Conservation (phyloP, 2,797 vertebrate species). For the Liparis tanakae region DNA sequence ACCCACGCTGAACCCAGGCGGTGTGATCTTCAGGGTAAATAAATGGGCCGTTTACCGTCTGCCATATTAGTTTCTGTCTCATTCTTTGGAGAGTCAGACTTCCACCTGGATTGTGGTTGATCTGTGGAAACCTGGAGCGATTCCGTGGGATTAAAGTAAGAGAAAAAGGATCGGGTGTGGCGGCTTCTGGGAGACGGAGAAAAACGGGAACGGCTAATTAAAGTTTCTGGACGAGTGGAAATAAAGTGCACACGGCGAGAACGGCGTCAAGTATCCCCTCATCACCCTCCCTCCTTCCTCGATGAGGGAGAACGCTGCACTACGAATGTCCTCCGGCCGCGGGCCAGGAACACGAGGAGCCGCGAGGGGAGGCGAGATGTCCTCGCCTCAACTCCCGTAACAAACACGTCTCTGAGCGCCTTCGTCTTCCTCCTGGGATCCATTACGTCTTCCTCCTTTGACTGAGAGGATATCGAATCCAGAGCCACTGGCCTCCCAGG, state of each 20-base stretch:
- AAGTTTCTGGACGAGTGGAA: conserved; percentile 44
- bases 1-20: too few relatives aligned
- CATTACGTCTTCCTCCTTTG: background rate
- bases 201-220: background rate
- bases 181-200: conserved; percentile 31
- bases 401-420: conserved; percentile 22
- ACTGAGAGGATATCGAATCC: conserved; percentile 14
- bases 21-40: too few relatives aligned
- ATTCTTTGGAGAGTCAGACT: background rate
- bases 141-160: conserved; percentile 26
- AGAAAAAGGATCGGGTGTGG: conserved; percentile 1
- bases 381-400: conserved; percentile 18
- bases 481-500: conserved; percentile 8
- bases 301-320: background rate
- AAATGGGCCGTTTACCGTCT: background rate
- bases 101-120: conserved; percentile 14
- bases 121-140: conserved; percentile 25
- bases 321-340: background rate
- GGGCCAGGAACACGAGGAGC: conserved; percentile 28
- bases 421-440: conserved; percentile 12
- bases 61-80: background rate
- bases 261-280: conserved; percentile 15
- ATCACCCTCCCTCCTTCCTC: conserved; percentile 15
- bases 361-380: conserved; percentile 35
- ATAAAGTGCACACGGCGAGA: conserved; percentile 20